Conservation (phyloP, 2,888 invertebrate genomes). For the Andricus curvator region DNA sequence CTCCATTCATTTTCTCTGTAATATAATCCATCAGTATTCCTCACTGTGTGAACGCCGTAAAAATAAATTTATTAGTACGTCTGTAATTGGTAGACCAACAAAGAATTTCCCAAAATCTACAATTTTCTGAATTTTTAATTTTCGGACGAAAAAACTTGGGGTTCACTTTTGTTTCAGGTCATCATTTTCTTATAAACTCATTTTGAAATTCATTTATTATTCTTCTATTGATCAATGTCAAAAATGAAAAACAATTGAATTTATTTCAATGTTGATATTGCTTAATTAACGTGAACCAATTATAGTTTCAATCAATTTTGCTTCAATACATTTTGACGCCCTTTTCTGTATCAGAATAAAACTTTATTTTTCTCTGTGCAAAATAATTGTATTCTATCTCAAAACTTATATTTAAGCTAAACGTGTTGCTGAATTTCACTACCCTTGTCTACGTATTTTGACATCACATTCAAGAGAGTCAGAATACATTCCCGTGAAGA, state of each 20-base stretch:
- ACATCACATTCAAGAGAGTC: neutral
- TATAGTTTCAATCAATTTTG: too few species aligned
- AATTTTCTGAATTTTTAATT: neutral
- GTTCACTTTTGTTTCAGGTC: too few species aligned
- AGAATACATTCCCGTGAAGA: neutral
- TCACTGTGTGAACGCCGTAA: constrained; percentile 19
- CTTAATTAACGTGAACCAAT: too few species aligned
- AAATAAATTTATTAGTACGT: constrained; percentile 5
- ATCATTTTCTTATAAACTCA: too few species aligned
- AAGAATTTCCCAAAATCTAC: neutral
- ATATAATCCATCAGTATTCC: constrained; percentile 18
- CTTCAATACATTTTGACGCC: too few species aligned
- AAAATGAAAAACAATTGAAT: too few species aligned
- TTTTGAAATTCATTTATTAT: too few species aligned
- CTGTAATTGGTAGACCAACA: neutral
- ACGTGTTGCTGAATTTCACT: constrained; percentile 27
- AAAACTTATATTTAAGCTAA: constrained; percentile 25
- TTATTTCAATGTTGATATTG: too few species aligned
- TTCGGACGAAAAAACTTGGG: neutral
- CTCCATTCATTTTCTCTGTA: constrained; percentile 12
- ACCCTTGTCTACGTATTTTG: neutral
- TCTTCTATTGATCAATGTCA: too few species aligned
- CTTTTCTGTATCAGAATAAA: too few species aligned
- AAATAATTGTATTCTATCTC: neutral
- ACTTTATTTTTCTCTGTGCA: too few species aligned